Conservation (phyloP, 2,113 vertebrate species). For the Prochilodus magdalenae region DNA sequence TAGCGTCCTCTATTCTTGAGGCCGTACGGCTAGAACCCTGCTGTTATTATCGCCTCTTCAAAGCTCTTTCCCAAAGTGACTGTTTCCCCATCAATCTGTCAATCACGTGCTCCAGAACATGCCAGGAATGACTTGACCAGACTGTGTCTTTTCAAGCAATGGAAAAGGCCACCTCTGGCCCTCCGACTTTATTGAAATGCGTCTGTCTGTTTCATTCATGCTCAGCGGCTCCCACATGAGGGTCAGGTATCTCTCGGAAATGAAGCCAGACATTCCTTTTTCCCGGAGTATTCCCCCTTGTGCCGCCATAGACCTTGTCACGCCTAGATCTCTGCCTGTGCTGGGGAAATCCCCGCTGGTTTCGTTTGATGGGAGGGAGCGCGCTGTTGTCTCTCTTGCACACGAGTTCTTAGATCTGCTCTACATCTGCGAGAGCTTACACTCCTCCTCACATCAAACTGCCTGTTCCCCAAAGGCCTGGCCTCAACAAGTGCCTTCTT, state of each 20-base stretch:
- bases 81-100: constrained; percentile 43
- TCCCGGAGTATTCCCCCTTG: constrained; percentile 22
- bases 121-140: constrained; percentile 39
- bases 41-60: constrained; percentile 32
- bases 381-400: constrained; percentile 60
- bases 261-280: constrained; percentile 55
- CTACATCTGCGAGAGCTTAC: constrained; percentile 44
- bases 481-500: constrained; percentile 59
- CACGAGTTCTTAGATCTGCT: constrained; percentile 58
- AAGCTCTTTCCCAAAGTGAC: constrained; percentile 30
- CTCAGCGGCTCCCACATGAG: constrained; percentile 57
- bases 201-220: constrained; percentile 64
- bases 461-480: constrained; percentile 42
- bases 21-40: constrained; percentile 23
- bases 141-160: constrained; percentile 50
- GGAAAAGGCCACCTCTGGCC: constrained; percentile 59
- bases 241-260: constrained; percentile 67
- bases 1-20: constrained; percentile 26
- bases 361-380: constrained; percentile 52
- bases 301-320: constrained; percentile 36
- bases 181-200: constrained; percentile 64
- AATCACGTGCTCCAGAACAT: constrained; percentile 39
- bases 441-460: constrained; percentile 39
- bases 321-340: constrained; percentile 38
- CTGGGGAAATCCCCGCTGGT: constrained; percentile 25